Evolutionary conservation across 2,888 invertebrate genomes (phyloP).

Genomic region (Taphrorychus bicolor): DNA sequence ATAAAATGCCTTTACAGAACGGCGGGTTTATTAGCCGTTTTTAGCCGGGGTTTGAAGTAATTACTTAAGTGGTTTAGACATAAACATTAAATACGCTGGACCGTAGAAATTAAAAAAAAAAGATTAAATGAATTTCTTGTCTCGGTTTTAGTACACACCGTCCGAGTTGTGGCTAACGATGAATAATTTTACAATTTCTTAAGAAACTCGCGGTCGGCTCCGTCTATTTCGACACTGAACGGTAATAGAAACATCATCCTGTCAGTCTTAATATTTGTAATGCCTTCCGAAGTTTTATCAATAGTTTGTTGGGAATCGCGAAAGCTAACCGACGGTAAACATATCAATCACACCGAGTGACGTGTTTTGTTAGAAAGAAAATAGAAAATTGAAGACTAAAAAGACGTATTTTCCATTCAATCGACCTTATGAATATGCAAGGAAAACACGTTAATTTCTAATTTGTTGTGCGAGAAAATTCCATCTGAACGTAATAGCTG

Average conservation of each 20-base stretch:
- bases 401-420: not conserved
- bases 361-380: not conserved
- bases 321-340: not conserved
- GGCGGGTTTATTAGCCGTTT: not conserved
- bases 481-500: too few species aligned
- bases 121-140: too few species aligned
- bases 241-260: not conserved
- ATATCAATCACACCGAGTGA: not conserved
- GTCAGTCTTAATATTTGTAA: not conserved
- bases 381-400: not conserved
- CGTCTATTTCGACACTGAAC: not conserved
- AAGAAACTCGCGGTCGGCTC: too few species aligned
- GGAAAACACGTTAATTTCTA: not conserved
- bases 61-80: not conserved
- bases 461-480: not conserved
- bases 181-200: too few species aligned
- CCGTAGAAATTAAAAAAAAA: too few species aligned
- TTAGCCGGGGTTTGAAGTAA: slow-evolving; percentile 1
- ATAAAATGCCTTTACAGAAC: slow-evolving; percentile 10
- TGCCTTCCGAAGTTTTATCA: not conserved
- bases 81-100: not conserved
- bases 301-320: not conserved
- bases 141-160: not conserved
- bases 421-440: not conserved
- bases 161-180: too few species aligned